phyloP scores from a whole-genome alignment of 2,797 vertebrate genomes.

The Ptychadena robeensis region DNA sequence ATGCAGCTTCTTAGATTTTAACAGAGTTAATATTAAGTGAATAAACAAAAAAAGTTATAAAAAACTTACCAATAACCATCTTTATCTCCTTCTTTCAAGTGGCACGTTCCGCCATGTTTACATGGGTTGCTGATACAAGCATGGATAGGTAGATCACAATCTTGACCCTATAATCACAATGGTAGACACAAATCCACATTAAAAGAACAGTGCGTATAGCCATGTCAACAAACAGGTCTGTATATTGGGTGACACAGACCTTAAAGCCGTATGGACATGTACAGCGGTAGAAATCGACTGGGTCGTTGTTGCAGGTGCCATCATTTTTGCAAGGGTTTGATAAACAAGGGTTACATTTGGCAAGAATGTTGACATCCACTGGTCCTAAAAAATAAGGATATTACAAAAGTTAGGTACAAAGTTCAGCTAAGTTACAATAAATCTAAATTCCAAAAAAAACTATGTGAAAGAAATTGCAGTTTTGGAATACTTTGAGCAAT shows the following conservation, averaged over 20 bases:
- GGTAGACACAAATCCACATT: background rate
- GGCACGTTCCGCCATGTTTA: constrained; percentile 89
- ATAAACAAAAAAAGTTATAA: too few relatives aligned
- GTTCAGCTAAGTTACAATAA: background rate
- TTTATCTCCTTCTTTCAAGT: constrained; percentile 92
- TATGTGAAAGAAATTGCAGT: too few relatives aligned
- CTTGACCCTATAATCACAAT: constrained; percentile 81
- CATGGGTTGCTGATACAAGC: constrained; percentile 94
- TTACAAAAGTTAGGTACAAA: too few relatives aligned
- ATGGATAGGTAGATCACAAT: constrained; percentile 93
- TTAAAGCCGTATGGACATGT: constrained; percentile 96
- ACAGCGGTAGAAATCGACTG: constrained; percentile 93
- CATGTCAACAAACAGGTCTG: background rate
- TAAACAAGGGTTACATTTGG: constrained; percentile 94
- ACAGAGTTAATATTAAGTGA: too few relatives aligned
- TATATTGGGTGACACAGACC: constrained; percentile 71
- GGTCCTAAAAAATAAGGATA: constrained; percentile 80
- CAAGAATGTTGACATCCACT: constrained; percentile 88
- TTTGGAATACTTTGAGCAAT: too few relatives aligned
- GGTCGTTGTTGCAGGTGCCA: constrained; percentile 92
- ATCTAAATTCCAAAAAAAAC: background rate
- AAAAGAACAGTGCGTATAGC: background rate
- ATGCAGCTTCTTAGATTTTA: too few relatives aligned
- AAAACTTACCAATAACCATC: constrained; percentile 81
- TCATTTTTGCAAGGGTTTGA: constrained; percentile 96